Percentiles rank a stretch among this genome's conserved stretches.
Conservation (phyloP, 2,797 vertebrate genomes). For the Allochrocebus solatus region DNA sequence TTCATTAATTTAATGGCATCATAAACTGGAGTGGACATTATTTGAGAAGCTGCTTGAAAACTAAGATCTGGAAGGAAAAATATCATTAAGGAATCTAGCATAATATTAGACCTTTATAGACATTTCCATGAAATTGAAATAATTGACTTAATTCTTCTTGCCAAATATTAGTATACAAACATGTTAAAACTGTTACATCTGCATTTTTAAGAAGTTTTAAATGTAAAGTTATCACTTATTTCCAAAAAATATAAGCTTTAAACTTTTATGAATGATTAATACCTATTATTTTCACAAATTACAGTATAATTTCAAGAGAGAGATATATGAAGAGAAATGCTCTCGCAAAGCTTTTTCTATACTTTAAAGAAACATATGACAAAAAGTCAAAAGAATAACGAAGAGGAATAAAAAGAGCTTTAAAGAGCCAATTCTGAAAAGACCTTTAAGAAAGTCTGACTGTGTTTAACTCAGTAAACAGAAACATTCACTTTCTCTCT, state of each 20-base stretch:
- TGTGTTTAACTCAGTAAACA: not conserved
- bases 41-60: constrained; percentile 94
- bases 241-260: not conserved
- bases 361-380: not conserved
- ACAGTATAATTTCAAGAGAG: not conserved
- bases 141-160: not conserved
- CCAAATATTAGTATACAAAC: not conserved
- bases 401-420: not conserved
- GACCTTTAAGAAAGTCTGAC: not conserved
- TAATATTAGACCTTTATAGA: not conserved
- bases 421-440: not conserved
- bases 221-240: not conserved
- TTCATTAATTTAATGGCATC: constrained; percentile 94
- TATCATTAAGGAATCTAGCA: not conserved
- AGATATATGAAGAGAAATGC: not conserved
- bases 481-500: not conserved
- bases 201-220: constrained; percentile 21
- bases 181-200: not conserved
- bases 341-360: not conserved
- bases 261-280: not conserved
- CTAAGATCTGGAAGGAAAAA: constrained; percentile 90
- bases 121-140: not conserved
- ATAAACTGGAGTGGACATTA: constrained; percentile 91
- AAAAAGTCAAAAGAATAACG: not conserved
- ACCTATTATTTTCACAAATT: not conserved